Evolutionary conservation across 2,888 invertebrate species (phyloP).

Genomic region (Muscina levida): DNA sequence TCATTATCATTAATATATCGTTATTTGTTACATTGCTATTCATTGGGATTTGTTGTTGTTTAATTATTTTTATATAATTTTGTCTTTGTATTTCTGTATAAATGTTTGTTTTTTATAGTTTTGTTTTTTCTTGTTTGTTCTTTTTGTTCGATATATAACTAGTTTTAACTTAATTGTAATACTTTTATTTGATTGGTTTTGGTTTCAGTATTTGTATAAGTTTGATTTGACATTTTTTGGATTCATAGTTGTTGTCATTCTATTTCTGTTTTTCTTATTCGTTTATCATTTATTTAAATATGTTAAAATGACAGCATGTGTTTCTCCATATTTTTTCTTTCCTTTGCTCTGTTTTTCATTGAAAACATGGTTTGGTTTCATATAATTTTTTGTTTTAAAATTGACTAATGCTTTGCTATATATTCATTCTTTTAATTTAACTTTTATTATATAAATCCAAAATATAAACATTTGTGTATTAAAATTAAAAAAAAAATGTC

Average conservation of each 20-base stretch:
- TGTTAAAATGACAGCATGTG: slow-evolving; percentile 35
- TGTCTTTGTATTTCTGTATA: slow-evolving; percentile 57
- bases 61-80: slow-evolving; percentile 54
- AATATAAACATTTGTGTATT: too few species aligned
- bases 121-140: slow-evolving; percentile 23
- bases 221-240: slow-evolving; percentile 71
- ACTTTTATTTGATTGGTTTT: slow-evolving; percentile 78
- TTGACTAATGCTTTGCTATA: slow-evolving; percentile 61
- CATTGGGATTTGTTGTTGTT: slow-evolving; percentile 41
- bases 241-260: slow-evolving; percentile 59
- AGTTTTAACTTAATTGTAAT: slow-evolving; percentile 70
- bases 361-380: slow-evolving; percentile 61
- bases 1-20: slow-evolving; percentile 5
- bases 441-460: too few species aligned
- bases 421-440: slow-evolving; percentile 30
- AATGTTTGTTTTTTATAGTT: slow-evolving; percentile 53
- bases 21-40: slow-evolving; percentile 28
- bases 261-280: slow-evolving; percentile 58
- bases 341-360: slow-evolving; percentile 55
- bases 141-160: slow-evolving; percentile 47
- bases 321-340: slow-evolving; percentile 28
- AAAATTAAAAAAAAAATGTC: too few species aligned
- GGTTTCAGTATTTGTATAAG: slow-evolving; percentile 73
- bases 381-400: slow-evolving; percentile 64
- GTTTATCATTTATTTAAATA: slow-evolving; percentile 63